Evolutionary conservation across 2,888 invertebrate species (phyloP), one percentile per base, ranked within the genome.

Genomic region (Bombylius major): DNA sequence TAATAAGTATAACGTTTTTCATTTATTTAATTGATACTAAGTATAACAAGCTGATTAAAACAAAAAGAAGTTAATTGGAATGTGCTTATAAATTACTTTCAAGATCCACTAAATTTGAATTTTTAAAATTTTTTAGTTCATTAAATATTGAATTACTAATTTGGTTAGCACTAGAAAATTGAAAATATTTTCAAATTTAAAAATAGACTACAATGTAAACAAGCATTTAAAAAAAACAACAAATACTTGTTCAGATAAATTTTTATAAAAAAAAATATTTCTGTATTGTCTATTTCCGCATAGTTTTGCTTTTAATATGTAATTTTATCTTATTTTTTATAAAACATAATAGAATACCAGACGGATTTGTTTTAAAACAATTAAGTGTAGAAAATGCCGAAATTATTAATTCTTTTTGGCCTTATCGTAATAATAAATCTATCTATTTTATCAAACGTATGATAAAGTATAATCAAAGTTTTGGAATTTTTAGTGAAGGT

Each of bases 331-430:
- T n/a, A n/a, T 23, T 5, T 55, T 13, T 5, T 6, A 32, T 50
- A 5, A 47, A 14, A 5, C 48, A 49, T 56, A 0, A 11, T 23
- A 70, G 70, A 0, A 33, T 59, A 5, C 68, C 70, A 0, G 6
- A 55, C 1, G 67, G 66, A 2, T 56, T 68, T 5, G 58, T 50
- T 13, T 14, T 70, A 1, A 58, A 56, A 0, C 54, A 59, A 11
- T 47, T 71, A 42, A 42, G 55, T 7, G 8, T 57, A 11, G 50
- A 57, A 33, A 58, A 71, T 59, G 65, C 65, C 1, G 56, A 62
- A 34, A 60, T 60, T 5, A 51, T 71, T 5, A 64, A 70, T 50
- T 61, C 57, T 13, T 47, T 64, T 13, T 70, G 70, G 70, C 69
- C 70, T 3, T 67, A 69, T 59, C 62, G 62, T 4, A 39, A 51